These are phyloP conservation scores for Ornithorhynchus anatinus DNA, from an alignment of 2,113 vertebrate species.

Conservation along the genomic window DNA sequence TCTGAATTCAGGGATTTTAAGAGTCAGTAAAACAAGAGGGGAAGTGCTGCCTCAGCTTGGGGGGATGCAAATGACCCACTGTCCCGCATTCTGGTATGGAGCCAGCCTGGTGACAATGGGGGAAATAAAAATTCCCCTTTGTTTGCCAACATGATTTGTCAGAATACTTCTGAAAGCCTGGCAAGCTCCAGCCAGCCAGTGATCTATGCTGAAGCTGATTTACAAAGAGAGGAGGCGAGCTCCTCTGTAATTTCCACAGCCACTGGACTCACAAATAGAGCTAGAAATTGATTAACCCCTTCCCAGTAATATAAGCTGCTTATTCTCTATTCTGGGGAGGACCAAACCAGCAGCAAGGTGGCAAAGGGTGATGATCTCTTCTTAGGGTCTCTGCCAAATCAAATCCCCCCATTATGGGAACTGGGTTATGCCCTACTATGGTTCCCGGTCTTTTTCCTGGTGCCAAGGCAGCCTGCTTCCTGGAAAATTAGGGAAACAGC, in stretches of 20 bases:
- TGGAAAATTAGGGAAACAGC: no score
- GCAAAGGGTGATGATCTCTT: no score
- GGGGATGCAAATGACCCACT: conserved; percentile 18
- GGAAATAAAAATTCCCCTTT: conserved; percentile 7
- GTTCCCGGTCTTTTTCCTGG: no score
- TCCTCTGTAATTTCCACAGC: conserved; percentile 1
- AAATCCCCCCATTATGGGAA: no score
- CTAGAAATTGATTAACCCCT: not conserved
- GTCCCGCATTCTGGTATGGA: not conserved
- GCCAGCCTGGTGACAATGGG: not conserved
- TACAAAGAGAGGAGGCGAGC: not conserved
- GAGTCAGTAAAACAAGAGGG: conserved; percentile 5
- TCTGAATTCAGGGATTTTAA: not conserved
- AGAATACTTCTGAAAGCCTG: not conserved
- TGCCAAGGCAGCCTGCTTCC: no score
- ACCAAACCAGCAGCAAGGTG: no score
- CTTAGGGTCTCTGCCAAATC: no score
- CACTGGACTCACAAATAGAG: not conserved
- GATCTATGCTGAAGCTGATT: not conserved
- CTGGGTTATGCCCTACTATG: no score
- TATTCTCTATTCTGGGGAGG: no score
- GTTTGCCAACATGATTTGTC: not conserved
- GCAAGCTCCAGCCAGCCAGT: not conserved
- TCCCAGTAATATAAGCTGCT: not conserved
- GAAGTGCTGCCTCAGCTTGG: conserved; percentile 30